Evolutionary conservation across 2,888 invertebrate species (phyloP).

Genomic region (Buathra laborator): DNA sequence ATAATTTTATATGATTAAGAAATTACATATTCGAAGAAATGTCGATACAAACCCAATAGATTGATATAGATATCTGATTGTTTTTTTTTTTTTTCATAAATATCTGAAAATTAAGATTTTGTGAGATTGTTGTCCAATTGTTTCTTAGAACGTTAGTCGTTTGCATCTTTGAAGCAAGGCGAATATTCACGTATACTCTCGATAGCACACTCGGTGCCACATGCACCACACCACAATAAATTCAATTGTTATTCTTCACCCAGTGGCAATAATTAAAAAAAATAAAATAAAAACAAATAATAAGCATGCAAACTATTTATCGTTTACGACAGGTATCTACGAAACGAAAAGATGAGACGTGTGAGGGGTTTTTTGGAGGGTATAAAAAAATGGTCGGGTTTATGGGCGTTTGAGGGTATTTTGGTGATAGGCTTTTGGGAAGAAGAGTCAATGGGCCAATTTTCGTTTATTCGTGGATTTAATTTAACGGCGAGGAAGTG

Average conservation of each 20-base stretch:
- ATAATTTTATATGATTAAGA: too few species aligned
- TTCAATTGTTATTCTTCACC: constrained; percentile 33
- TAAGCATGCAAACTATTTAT: constrained; percentile 72
- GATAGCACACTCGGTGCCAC: constrained; percentile 53
- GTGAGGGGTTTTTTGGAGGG: constrained; percentile 68
- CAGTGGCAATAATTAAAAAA: constrained; percentile 42
- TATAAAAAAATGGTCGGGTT: constrained; percentile 21
- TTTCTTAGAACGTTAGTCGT: neutral
- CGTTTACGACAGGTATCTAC: constrained; percentile 73
- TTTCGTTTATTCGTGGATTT: constrained; percentile 54
- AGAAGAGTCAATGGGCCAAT: constrained; percentile 58
- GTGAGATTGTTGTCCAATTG: neutral
- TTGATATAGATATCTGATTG: too few species aligned
- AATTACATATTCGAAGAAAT: too few species aligned
- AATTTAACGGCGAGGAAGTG: constrained; percentile 65
- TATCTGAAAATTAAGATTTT: too few species aligned
- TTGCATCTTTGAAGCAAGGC: constrained; percentile 27
- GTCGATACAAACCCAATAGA: too few species aligned
- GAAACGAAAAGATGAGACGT: constrained; percentile 79
- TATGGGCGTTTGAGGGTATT: constrained; percentile 28
- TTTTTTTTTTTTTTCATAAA: too few species aligned
- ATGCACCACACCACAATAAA: constrained; percentile 63
- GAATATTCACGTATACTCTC: constrained; percentile 46
- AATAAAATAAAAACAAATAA: constrained; percentile 63
- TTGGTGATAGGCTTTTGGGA: constrained; percentile 45